A percentile compares a stretch with the other conserved stretches of the same genome.
Conservation (phyloP, 2,888 invertebrate species). For the Orthosia cruda region DNA sequence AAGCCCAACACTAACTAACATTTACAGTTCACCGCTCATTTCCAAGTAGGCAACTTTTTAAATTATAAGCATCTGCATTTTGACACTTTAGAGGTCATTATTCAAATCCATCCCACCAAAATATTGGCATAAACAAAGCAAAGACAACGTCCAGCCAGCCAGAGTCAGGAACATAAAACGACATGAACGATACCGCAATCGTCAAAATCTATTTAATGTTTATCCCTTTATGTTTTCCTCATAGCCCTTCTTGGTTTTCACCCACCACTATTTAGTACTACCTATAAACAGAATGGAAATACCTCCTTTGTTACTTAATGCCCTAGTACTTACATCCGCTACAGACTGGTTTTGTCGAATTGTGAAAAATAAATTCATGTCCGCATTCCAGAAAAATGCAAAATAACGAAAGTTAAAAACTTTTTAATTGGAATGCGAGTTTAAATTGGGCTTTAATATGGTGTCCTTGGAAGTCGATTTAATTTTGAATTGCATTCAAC, state of each 20-base stretch:
- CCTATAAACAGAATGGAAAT: slow-evolving; percentile 55
- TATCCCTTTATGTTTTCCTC: slow-evolving; percentile 56
- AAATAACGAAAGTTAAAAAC: slow-evolving; percentile 38
- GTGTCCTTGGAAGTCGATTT: slow-evolving; percentile 3
- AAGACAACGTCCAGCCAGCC: slow-evolving; percentile 4
- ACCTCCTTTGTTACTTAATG: slow-evolving; percentile 43
- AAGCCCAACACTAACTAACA: neutral
- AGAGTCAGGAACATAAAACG: slow-evolving; percentile 52
- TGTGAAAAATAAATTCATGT: slow-evolving; percentile 50
- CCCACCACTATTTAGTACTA: slow-evolving; percentile 40
- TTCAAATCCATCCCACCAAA: slow-evolving; percentile 8
- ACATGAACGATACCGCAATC: slow-evolving; percentile 52
- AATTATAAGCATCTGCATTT: neutral
- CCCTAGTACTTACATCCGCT: slow-evolving; percentile 40
- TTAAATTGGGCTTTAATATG: slow-evolving; percentile 12
- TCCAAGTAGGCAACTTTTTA: neutral
- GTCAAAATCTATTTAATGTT: slow-evolving; percentile 57
- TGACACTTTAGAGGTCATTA: neutral
- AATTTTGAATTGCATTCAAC: neutral
- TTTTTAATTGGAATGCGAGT: slow-evolving; percentile 47
- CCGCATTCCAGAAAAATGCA: slow-evolving; percentile 63
- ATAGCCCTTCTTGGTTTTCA: slow-evolving; percentile 52
- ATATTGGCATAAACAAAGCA: slow-evolving; percentile 21
- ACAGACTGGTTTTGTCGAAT: slow-evolving; percentile 51
- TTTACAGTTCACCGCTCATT: neutral